Evolutionary conservation across 2,888 invertebrate genomes (phyloP).

Genomic region (Perizoma affinitatum): DNA sequence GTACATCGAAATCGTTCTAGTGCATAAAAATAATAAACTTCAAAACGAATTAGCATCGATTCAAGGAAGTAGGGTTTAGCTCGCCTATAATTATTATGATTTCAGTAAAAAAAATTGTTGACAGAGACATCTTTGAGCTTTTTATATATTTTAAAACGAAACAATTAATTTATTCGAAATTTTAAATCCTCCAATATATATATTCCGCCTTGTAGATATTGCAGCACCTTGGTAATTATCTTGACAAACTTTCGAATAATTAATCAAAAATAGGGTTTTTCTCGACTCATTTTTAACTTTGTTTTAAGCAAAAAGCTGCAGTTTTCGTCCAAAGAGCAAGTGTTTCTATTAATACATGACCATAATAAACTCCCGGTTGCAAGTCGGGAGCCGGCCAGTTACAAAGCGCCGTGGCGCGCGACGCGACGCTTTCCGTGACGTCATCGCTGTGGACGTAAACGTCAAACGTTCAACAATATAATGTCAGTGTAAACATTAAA

Average conservation of each 20-base stretch:
- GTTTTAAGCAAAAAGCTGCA: slow-evolving; percentile 20
- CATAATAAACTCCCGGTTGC: slow-evolving; percentile 51
- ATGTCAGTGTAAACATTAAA: slow-evolving; percentile 21
- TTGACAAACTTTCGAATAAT: too few relatives aligned
- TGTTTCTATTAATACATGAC: slow-evolving; percentile 69
- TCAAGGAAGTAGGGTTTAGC: too few relatives aligned
- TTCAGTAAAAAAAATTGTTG: too few relatives aligned
- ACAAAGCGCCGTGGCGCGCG: slow-evolving; percentile 60
- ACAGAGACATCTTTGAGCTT: too few relatives aligned
- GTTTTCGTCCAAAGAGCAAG: slow-evolving; percentile 35
- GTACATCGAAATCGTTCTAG: slow-evolving; percentile 2
- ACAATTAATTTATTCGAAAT: too few relatives aligned
- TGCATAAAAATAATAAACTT: too few relatives aligned
- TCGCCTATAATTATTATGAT: too few relatives aligned
- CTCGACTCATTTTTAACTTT: slow-evolving; percentile 7
- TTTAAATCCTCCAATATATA: too few relatives aligned
- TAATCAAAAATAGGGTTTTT: slow-evolving; percentile 3
- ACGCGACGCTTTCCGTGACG: slow-evolving; percentile 39
- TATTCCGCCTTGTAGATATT: too few relatives aligned
- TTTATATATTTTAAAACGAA: too few relatives aligned
- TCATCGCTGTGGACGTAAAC: slow-evolving; percentile 29
- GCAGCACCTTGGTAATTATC: too few relatives aligned
- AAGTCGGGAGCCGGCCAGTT: slow-evolving; percentile 58
- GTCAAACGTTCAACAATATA: slow-evolving; percentile 23
- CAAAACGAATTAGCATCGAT: not conserved